Evolutionary conservation across 2,888 invertebrate species (phyloP), one percentile per base, ranked within the genome.

Genomic region (Cactoblastis cactorum): DNA sequence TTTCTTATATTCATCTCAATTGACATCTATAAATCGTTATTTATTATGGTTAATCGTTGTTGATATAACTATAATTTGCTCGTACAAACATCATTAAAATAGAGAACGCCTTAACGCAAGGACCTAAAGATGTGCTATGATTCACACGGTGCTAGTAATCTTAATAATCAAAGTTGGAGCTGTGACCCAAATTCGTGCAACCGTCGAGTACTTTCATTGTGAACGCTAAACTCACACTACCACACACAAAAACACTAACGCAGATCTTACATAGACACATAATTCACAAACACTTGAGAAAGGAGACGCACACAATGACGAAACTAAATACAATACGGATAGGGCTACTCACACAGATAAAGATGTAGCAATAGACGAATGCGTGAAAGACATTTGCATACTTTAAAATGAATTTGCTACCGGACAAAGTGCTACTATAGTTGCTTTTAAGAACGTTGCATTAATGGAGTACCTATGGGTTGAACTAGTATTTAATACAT

Each of bases 161-260:
- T 86, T 83, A 82, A 80, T 84, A 86, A 89, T 88, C 87, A 87
- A 84, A 87, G 83, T 85, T 84, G 77, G 79, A 66, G 76, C 83
- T 85, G 74, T 88, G 88, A 89, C 88, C 88, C 77, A 88, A 88
- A 87, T 89, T 84, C 82, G 69, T 75, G 84, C 85, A 86, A 86
- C 83, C 77, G 78, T 72, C 80, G 75, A 79, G 83, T 87, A 86
- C 88, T 87, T 87, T 88, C 87, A 87, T 88, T 89, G 88, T 87
- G 82, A 83, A 83, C 80, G 80, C 79, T 80, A 73, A 77, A 80
- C 73, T 64, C 73, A 72, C 77, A 80, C 71, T 63, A 52, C 57
- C 57, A 63, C 54, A 19, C 51, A 54, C 56, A 66, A 67, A 11
- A 59, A 67, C 63, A 73, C 69, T 56, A 45, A 53, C 55, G 46